Evolutionary conservation across 1,140 invertebrate genomes (phyloP), one percentile per base, ranked within the genome.

Genomic region (Fopius arisanus): DNA sequence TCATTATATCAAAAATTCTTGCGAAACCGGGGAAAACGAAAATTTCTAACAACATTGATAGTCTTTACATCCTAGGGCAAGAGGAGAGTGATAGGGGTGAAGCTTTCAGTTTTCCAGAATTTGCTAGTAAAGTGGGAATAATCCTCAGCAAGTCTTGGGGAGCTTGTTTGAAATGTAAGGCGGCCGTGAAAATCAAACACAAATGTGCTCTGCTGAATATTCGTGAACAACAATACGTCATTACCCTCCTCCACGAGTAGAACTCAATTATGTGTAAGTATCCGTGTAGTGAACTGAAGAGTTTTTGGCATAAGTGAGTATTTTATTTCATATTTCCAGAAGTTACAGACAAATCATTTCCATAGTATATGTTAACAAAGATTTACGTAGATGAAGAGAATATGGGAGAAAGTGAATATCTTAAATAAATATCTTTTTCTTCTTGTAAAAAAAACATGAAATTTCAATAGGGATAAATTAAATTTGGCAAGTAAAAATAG

Each of bases 121-220:
- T 31, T 9, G 59, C 51, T 9, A 37, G 54, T 31, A 48, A 72
- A 19, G 59, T 72, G n/a, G 19, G 51, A 16, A 63, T 72, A 23
- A 54, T 72, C 40, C 40, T 43, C n/a, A 12, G 4, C n/a, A 43
- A 43, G n/a, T 4, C 3, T 6, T 43, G 3, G 3, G 21, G 19
- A 19, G 4, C 9, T 21, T 28, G 23, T 28, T 10, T 19, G 29
- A 51, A 54, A 2, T 48, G 26, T 28, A 23, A 14, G 48, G 26
- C 2, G 41, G 43, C 28, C 21, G 19, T 28, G 28, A 48, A 70
- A 9, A 70, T 70, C 33, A 23, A 54, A 40, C 48, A 70, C 16
- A 70, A 70, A 70, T 54, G 68, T 54, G 21, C 48, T 70, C 29
- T 40, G 28, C 31, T 70, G 12, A 43, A 43, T 43, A 12, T 43